Base-by-base conservation (phyloP, 2,888 invertebrate genomes). In the Dicyrtomina minuta region DNA sequence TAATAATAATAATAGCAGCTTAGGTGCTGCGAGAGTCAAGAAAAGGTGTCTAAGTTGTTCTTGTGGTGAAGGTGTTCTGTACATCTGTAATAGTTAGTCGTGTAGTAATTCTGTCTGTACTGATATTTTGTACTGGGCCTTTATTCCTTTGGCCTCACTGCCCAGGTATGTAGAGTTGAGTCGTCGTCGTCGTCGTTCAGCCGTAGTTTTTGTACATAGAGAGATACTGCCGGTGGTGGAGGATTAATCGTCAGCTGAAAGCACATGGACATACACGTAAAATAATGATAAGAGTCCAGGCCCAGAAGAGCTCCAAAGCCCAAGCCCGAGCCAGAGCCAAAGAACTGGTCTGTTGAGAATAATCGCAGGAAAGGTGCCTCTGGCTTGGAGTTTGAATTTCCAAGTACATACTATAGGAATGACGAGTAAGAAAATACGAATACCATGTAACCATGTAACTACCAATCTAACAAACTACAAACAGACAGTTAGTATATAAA, bases 31-130 rank as follows among this genome's bases (percentile, higher is more conserved):
- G 22, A 17, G 61, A 27, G 44, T 61, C 24, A 27, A 46, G 26
- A 61, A 61, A 61, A 61, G 61, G 61, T 61, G 61, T 49, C 24
- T n/a, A 41, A 58, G 58, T 58, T 58, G 58, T 58, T 58, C 41
- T 58, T 58, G 58, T 58, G 20, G 58, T 33, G 20, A 58, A 20
- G 17, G 58, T 39, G 58, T 33, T 39, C 24, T 55, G 26, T 33
- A 33, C 33, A 33, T 33, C 33, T 33, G 33, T 33, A 33, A 8
- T 33, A 33, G 39, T 58, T 58, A 22, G 41, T 58, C 41, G 17
- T 58, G 41, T 41, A 39, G 20, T 33, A 12, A 3, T 4, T 17
- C 17, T 15, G 17, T n/a, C 46, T 46, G 46, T 3, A n/a, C n/a
- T n/a, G n/a, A n/a, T n/a, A 46, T 17, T 46, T 4, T n/a, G 46